phyloP scores from a whole-genome alignment of 30 jellyfish, hydroid and myxozoan species.

The Turritopsis dohrnii region DNA sequence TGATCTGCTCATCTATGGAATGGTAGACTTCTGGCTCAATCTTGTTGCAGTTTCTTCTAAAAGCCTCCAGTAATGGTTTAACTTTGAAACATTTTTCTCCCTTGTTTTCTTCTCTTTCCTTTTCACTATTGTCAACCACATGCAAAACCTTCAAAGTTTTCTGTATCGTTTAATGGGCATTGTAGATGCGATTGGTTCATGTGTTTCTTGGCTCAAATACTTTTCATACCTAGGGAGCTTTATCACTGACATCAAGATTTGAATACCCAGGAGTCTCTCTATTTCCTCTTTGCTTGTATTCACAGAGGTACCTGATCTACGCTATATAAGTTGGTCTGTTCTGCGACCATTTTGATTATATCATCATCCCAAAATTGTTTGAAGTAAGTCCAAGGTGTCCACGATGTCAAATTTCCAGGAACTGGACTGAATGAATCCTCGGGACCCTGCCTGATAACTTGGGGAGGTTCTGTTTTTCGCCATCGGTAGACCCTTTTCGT shows the following conservation, averaged over 20 bases:
- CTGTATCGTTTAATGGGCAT: conserved; percentile 3
- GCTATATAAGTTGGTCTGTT: conserved; percentile 25
- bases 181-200: conserved; percentile 7
- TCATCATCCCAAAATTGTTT: conserved; percentile 23
- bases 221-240: conserved; percentile 14
- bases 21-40: conserved; percentile 44
- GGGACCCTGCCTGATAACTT: neutral
- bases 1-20: conserved; percentile 51
- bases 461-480: conserved; percentile 16
- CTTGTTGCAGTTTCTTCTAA: conserved; percentile 20
- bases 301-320: conserved; percentile 16
- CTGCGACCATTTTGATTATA: neutral
- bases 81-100: conserved; percentile 39
- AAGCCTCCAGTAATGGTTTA: conserved; percentile 37
- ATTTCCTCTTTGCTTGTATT: conserved; percentile 10
- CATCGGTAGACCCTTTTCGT: conserved; percentile 1
- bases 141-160: conserved; percentile 9
- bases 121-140: conserved; percentile 21
- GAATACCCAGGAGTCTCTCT: conserved; percentile 20
- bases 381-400: conserved; percentile 19
- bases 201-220: conserved; percentile 17
- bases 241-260: conserved; percentile 24
- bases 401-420: neutral
- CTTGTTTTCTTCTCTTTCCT: conserved; percentile 17
- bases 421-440: neutral